Base-by-base conservation (phyloP, 2,797 vertebrate species). In the Lacerta bilineata region DNA sequence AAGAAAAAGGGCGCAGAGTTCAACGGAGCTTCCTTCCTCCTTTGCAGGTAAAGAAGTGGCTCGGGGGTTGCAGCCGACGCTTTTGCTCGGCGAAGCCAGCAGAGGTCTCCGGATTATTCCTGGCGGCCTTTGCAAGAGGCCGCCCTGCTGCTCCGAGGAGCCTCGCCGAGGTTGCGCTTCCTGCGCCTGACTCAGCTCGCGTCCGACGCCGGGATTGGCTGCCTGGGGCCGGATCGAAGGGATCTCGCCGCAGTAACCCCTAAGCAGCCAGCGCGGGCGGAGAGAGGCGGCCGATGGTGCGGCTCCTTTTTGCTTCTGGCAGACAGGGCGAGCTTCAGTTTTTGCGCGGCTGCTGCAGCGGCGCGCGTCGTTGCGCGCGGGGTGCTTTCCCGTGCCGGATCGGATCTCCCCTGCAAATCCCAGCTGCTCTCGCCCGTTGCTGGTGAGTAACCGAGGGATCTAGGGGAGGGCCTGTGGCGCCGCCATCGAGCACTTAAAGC, bases 161-260 rank as follows among this genome's bases (percentile, higher is more conserved):
- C 74, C 27, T 83, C 27, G 17, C 17, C 2, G 69, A 66, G 87
- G 80, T 61, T 82, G 80, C 27, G 50, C 76, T 84, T 88, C 87
- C 87, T 74, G 76, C 69, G 77, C n/a, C 83, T 89, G 87, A 89
- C 76, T 85, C 83, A 80, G 83, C 76, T 78, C 71, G 33, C 69
- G 18, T 29, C 9, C 55, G 15, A 5, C n/a, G 79, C 5, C n/a
- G 13, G 71, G 82, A 87, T 87, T 82, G 80, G 86, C 18, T 82
- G 79, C 61, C 61, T 64, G 17, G 61, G 61, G 61, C 20, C 61
- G 61, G 61, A 33, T 18, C 33, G 18, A 9, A 74, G 20, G 33
- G 18, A 36, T 33, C 25, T 74, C 36, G 33, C 72, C 15, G 36
- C 25, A 29, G 61, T 64, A 46, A 83, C 61, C 61, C 80, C 25